Evolutionary conservation across 2,113 vertebrate genomes (phyloP).

Genomic region (Gavia stellata): DNA sequence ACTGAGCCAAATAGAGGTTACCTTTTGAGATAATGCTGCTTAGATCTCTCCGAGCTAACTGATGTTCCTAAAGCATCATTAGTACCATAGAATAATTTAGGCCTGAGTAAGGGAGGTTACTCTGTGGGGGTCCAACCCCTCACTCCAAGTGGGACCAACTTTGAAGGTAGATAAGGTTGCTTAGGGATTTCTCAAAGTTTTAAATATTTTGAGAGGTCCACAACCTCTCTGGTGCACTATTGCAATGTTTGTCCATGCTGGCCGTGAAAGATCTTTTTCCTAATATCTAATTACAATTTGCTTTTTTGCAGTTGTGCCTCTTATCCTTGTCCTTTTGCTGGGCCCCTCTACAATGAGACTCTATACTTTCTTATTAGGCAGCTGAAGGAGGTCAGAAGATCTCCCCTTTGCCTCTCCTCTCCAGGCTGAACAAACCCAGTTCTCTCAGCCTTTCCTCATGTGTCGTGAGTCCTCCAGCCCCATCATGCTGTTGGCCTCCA

Average conservation of each 20-base stretch:
- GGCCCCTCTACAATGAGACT: background rate
- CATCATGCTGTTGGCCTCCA: background rate
- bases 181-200: background rate
- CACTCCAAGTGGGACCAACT: background rate
- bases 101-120: background rate
- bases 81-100: background rate
- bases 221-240: background rate
- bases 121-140: background rate
- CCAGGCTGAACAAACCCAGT: background rate
- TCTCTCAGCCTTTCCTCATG: background rate
- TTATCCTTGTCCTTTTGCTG: background rate
- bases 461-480: background rate
- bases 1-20: background rate
- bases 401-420: background rate
- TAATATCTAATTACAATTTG: background rate
- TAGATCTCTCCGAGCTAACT: background rate
- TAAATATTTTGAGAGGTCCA: background rate
- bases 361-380: background rate
- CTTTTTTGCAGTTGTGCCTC: background rate
- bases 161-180: background rate
- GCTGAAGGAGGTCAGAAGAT: background rate
- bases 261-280: background rate
- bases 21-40: background rate
- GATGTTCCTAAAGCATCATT: background rate
- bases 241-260: background rate